Evolutionary conservation across 53 echinoderm and acorn worm genomes (phyloP), one percentile per base, ranked within the genome.

Genomic region (Crossaster papposus): DNA sequence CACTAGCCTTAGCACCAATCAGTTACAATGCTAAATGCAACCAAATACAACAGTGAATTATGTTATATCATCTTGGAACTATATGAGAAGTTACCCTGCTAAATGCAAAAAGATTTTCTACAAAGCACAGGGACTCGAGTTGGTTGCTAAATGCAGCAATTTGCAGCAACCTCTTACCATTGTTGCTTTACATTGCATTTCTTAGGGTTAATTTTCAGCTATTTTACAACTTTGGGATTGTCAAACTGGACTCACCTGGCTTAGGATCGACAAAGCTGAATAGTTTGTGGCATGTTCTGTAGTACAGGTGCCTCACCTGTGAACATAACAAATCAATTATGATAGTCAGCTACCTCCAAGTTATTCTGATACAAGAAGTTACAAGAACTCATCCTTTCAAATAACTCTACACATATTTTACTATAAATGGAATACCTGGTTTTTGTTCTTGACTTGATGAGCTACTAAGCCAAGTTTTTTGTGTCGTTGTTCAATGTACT

Each of bases 271-370:
- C 90, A 65, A 88, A 97, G 64, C 93, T 97, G 91, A 94, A 90
- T 26, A 97, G 91, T 50, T 95, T 97, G 82, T 97, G 95, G 52
- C 93, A 93, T 24, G 95, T 95, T 14, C 97, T 93, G 87, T 95
- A 97, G 90, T 97, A 97, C 51, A 97, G 77, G 89, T 97, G 97
- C 9, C 97, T 85, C 55, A 95, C 95, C 96, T 96, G 77, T 14
- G 23, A 23, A 44, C 17, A 83, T 79, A 77, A 17, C 14, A 64
- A 30, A 8, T 6, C 44, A 36, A 31, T n/a, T 0, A 7, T 44
- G 9, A 44, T 44, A 0, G 9, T 7, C 44, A 50, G 12, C 3
- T 58, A 58, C 22, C 17, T 58, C 58, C 0, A 15, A 58, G 22
- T 18, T 20, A 8, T 58, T 58, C 14, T 55, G 5, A 2, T 55